phyloP scores from a whole-genome alignment of 2,113 vertebrate genomes.

The Mionectes macconnelli region DNA sequence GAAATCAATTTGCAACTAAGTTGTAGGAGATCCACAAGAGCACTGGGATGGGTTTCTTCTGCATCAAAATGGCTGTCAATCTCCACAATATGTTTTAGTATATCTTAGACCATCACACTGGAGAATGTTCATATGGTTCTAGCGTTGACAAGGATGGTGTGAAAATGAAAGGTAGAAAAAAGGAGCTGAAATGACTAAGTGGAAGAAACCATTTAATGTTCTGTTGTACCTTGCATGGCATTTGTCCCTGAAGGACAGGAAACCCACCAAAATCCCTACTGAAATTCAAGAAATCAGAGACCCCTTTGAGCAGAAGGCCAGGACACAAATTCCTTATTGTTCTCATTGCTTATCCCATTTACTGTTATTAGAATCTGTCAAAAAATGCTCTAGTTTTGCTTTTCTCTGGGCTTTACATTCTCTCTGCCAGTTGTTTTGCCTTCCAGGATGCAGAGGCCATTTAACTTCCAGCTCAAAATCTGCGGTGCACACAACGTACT shows the following conservation, averaged over 20 bases:
- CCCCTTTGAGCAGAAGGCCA: neutral
- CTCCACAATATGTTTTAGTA: accelerated
- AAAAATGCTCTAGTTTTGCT: neutral
- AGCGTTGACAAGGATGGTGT: neutral
- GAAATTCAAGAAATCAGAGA: neutral
- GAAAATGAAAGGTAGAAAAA: neutral
- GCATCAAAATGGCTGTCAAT: neutral
- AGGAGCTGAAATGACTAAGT: neutral
- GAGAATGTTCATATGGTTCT: neutral
- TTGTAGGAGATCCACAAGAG: neutral
- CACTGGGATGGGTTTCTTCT: neutral
- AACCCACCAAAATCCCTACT: neutral
- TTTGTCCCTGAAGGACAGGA: neutral
- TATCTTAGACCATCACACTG: accelerated
- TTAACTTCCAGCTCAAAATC: neutral
- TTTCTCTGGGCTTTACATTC: neutral
- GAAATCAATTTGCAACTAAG: neutral
- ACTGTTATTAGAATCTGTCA: neutral
- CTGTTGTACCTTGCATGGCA: neutral
- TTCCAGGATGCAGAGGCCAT: neutral
- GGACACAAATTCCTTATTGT: neutral
- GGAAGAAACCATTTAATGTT: neutral
- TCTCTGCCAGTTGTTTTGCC: neutral
- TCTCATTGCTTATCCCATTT: neutral
- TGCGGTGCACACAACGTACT: accelerated